Percentiles rank a stretch among this genome's conserved stretches.
These are phyloP conservation scores for Cremastobaeus sp. DNA, from an alignment of 2,888 invertebrate genomes.

Conservation along the genomic window DNA sequence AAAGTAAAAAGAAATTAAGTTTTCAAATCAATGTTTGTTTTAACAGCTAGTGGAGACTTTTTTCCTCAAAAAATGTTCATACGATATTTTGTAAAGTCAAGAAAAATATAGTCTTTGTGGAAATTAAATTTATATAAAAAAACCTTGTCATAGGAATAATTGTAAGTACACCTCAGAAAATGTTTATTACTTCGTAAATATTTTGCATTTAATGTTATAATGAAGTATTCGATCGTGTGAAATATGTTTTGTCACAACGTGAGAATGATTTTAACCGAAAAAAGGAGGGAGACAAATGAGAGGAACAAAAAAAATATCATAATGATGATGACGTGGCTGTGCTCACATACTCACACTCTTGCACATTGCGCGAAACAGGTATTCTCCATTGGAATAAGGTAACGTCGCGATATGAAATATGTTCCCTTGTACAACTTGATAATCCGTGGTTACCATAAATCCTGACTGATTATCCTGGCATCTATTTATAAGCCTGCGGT, in stretches of 20 bases:
- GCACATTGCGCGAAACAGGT: constrained; percentile 73
- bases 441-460: constrained; percentile 79
- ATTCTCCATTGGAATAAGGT: constrained; percentile 77
- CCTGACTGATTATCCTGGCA: constrained; percentile 78
- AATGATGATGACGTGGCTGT: constrained; percentile 56
- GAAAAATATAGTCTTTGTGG: too few species aligned
- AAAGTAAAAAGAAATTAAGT: too few species aligned
- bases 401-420: constrained; percentile 78
- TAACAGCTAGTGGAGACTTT: too few species aligned
- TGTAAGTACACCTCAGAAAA: too few species aligned
- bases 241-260: constrained; percentile 46
- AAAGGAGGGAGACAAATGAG: constrained; percentile 6
- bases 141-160: too few species aligned
- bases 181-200: too few species aligned
- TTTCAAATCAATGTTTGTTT: too few species aligned
- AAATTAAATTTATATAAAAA: too few species aligned
- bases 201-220: constrained; percentile 5
- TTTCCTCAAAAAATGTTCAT: too few species aligned
- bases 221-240: constrained; percentile 22
- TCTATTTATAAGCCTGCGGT: constrained; percentile 75
- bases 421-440: constrained; percentile 78
- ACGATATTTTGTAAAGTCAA: too few species aligned
- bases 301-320: constrained; percentile 44
- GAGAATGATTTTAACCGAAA: constrained; percentile 33
- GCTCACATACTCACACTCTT: constrained; percentile 61